Evolutionary conservation across 1,140 invertebrate species (phyloP), one percentile per base, ranked within the genome.

Genomic region (Drosophila asahinai): DNA sequence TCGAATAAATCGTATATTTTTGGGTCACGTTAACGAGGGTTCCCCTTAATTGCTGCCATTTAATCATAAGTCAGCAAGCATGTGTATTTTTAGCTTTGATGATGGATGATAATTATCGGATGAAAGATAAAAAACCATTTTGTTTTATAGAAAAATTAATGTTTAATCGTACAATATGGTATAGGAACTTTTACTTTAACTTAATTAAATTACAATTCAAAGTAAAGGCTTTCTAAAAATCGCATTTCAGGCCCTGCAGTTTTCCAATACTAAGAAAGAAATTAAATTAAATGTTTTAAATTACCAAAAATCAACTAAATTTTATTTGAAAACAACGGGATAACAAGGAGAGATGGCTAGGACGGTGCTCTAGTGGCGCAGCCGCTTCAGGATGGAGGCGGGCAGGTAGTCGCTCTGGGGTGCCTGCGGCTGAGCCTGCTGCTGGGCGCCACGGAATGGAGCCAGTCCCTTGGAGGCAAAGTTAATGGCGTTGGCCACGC

Each of bases 401-500:
- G 91, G 91, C 58, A 92, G 51, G 59, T 92, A 92, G 45, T 91
- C 72, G 74, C 52, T 71, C 4, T 77, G 68, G 14, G 91, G 82
- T 33, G 42, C 67, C 51, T 82, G 79, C 0, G 52, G 42, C 9
- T 66, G 60, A 12, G 51, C 68, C 5, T 49, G 36, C 8, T 63
- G 60, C 11, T 51, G 51, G 3, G 63, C 55, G 6, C 40, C 54
- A 2, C 36, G 59, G 1, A 57, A 59, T 1, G 86, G 86, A 15
- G 68, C 77, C 19, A 71, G 19, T 8, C 80, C 74, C 14, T 75
- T 83, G 11, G 91, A 92, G 48, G 91, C 91, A 49, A 92, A 92
- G 71, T 92, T 92, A 5, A 91, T 43, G 43, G 91, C 91, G 17
- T 92, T 91, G 33, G 91, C 91, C 17, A 92, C 79, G 38, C 91